Base-by-base conservation (phyloP, 1,140 invertebrate species). In the Drosophila carrolli region DNA sequence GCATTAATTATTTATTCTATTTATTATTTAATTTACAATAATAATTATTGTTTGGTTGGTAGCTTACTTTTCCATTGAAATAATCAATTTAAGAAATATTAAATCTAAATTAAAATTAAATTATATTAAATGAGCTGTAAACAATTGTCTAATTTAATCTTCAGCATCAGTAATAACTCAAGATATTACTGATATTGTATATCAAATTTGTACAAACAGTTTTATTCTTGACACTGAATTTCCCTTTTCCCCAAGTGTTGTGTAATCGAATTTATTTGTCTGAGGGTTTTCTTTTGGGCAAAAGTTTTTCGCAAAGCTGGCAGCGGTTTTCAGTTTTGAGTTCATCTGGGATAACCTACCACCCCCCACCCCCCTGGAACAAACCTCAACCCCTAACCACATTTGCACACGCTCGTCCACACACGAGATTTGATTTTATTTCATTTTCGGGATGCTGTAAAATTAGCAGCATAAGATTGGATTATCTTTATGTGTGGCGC, bases 391-490 rank as follows among this genome's bases (percentile, higher is more conserved):
- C 63, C 66, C 58, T 61, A 80, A 88, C 76, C 80, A 74, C 79
- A 85, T 81, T 78, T 84, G 77, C 81, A 80, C 78, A 88, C 73
- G 68, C 83, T 80, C 76, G 72, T 75, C 67, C 78, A 74, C 76
- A 67, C 72, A 79, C 65, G 63, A 86, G 83, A 79, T 76, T 86
- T 86, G 70, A 82, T 86, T 86, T 86, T 75, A 78, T 75, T 86
- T 85, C 58, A 79, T 81, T 75, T 62, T 77, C 46, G 67, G 71
- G 56, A 67, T 81, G 66, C 63, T 83, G 81, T 84, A 83, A 89
- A 89, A 89, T 89, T 89, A 89, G 84, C 84, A 89, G 80, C 80
- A 89, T 84, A 89, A 84, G 84, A 89, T 89, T 89, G 84, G 84
- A 89, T 89, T 89, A 89, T 89, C 84, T 78, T 78, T 83, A 43